Evolutionary conservation across 2,888 invertebrate genomes (phyloP).

Genomic region (Dasypogon diadema): DNA sequence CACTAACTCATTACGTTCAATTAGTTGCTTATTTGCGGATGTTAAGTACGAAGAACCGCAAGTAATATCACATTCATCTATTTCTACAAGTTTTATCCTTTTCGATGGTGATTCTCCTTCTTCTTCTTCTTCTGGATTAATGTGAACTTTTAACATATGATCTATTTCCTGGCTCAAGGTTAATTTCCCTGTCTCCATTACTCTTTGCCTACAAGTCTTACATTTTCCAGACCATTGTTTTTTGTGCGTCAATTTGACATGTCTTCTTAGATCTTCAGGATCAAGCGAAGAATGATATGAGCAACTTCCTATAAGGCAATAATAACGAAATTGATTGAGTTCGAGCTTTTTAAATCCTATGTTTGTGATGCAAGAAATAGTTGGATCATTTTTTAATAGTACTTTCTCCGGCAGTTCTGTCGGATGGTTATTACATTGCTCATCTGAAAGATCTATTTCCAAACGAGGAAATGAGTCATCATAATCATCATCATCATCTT

Average conservation of each 20-base stretch:
- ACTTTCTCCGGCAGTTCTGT: no score
- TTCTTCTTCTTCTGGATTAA: neutral
- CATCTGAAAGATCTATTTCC: neutral
- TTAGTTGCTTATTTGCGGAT: neutral
- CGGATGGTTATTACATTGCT: neutral
- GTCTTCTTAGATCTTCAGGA: neutral
- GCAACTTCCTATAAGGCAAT: constrained; percentile 5
- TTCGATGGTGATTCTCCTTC: neutral
- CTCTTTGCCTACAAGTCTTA: constrained; percentile 8
- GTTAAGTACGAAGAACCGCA: neutral
- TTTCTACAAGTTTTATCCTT: neutral
- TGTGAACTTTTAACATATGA: constrained; percentile 2
- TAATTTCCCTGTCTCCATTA: neutral
- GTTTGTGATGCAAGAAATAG: neutral
- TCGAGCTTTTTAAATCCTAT: neutral
- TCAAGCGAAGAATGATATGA: neutral
- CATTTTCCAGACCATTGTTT: constrained; percentile 29
- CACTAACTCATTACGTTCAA: neutral
- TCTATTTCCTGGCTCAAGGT: neutral
- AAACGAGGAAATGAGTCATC: neutral
- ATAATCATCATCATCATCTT: neutral
- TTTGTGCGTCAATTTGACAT: neutral
- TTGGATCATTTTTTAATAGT: neutral
- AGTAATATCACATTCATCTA: no score
- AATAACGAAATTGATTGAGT: neutral